A percentile compares a stretch with the other conserved stretches of the same genome.
Conservation (phyloP, 2,888 invertebrate genomes). For the Chouioia cunea region DNA sequence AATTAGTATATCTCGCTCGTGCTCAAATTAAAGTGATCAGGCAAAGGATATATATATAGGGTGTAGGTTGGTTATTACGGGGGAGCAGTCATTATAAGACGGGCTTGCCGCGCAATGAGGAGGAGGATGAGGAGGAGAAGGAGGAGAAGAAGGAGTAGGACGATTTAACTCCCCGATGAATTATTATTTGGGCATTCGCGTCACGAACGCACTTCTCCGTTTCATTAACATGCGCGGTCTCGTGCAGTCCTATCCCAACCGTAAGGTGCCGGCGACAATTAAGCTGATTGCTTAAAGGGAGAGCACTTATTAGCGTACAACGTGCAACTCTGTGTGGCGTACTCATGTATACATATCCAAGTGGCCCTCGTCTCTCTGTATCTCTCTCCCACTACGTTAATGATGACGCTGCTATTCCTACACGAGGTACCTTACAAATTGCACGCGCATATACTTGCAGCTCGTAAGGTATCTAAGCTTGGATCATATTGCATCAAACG, state of each 20-base stretch:
- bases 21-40: no score
- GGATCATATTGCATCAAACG: no score
- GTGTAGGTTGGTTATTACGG: conserved; percentile 15
- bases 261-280: conserved; percentile 47
- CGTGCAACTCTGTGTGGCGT: neutral
- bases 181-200: conserved; percentile 46
- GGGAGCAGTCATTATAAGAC: conserved; percentile 40
- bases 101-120: neutral
- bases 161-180: conserved; percentile 40
- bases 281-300: conserved; percentile 48
- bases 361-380: conserved; percentile 42
- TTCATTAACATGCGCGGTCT: conserved; percentile 41
- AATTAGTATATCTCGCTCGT: no score
- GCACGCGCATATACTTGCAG: no score
- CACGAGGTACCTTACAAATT: no score
- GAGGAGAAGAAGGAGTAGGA: neutral
- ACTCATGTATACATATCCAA: neutral
- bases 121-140: neutral
- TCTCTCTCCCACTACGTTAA: neutral
- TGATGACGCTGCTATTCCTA: no score
- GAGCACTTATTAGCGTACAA: conserved; percentile 41
- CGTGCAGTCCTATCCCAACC: no score
- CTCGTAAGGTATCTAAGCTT: no score
- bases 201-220: conserved; percentile 34
- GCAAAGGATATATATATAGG: no score